Evolutionary conservation across 2,113 vertebrate species (phyloP).

Genomic region (Ranitomeya imitator): DNA sequence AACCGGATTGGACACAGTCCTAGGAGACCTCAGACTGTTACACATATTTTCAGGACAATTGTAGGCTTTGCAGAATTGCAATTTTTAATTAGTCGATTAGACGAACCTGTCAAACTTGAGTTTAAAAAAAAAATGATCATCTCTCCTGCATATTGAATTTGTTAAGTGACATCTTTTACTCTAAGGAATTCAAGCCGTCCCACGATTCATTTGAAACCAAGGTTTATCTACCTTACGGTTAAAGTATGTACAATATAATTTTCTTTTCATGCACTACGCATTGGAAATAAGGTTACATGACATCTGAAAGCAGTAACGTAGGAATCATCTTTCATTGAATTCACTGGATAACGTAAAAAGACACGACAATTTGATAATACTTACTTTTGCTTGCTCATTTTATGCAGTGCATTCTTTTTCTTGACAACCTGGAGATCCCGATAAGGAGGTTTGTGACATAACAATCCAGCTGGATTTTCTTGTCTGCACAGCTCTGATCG

Average conservation of each 20-base stretch:
- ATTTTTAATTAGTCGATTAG: no score
- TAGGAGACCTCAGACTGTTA: no score
- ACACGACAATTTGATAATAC: conserved; percentile 43
- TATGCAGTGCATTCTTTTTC: conserved; percentile 39
- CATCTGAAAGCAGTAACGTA: conserved; percentile 41
- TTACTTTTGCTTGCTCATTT: conserved; percentile 44
- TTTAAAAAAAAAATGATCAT: neutral
- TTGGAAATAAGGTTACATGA: conserved; percentile 6
- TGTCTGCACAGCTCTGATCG: neutral
- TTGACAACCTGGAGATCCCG: conserved; percentile 35
- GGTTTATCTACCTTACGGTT: neutral
- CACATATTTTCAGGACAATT: no score
- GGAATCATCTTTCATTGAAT: conserved; percentile 40
- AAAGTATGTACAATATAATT: conserved; percentile 31
- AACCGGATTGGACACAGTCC: no score
- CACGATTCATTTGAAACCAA: conserved; percentile 26
- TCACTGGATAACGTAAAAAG: conserved; percentile 8
- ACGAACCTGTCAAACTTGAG: no score
- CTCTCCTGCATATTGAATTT: neutral
- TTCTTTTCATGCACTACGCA: conserved; percentile 3
- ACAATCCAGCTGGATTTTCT: conserved; percentile 38
- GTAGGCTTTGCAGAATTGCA: no score
- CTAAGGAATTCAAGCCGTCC: conserved; percentile 5
- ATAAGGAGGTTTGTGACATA: conserved; percentile 45
- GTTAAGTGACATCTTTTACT: neutral